Evolutionary conservation across 2,888 invertebrate species (phyloP), one percentile per base, ranked within the genome.

Genomic region (Drosophila parthenogenetica): DNA sequence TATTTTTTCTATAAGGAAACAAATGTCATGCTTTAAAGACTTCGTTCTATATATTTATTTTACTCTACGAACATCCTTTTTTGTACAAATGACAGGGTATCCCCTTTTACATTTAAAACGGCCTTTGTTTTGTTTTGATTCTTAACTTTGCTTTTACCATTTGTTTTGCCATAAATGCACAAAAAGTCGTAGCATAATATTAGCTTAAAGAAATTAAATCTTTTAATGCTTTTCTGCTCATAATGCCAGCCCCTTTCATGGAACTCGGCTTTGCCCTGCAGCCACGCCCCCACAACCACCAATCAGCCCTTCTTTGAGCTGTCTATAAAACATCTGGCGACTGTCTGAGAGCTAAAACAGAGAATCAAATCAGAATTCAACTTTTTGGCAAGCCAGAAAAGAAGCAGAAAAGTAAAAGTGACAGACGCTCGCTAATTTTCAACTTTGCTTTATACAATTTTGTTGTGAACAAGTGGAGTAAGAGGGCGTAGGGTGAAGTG

Each of bases 371-470:
- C 74, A 80, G 70, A 73, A 73, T 71, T 51, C 51, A 59, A 79
- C 61, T 70, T 77, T 61, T 61, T 53, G 43, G 57, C 60, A 69
- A 63, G 51, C 46, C 62, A 32, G 40, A 46, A 53, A 59, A 37
- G 43, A 65, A 65, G 46, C 46, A 48, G 45, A 45, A 63, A 85
- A 79, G 73, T 69, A 72, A 83, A 86, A 83, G 82, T 88, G 82
- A 80, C 87, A 83, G 89, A 69, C 71, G 72, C 62, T 65, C 72
- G 85, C 85, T 87, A 88, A 83, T 88, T 88, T 83, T 80, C 77
- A 83, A 83, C 87, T 88, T 84, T 70, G 57, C 61, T 72, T 64
- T 62, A 57, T 53, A 58, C 57, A 53, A 67, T 39, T 39, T 51
- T 40, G 19, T 29, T 48, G 39, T 29, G 35, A 8, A 8, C 13